A percentile compares a stretch with the other conserved stretches of the same genome.
Evolutionary conservation across 2,888 invertebrate species (phyloP).

Genomic region (Lypha dubia): DNA sequence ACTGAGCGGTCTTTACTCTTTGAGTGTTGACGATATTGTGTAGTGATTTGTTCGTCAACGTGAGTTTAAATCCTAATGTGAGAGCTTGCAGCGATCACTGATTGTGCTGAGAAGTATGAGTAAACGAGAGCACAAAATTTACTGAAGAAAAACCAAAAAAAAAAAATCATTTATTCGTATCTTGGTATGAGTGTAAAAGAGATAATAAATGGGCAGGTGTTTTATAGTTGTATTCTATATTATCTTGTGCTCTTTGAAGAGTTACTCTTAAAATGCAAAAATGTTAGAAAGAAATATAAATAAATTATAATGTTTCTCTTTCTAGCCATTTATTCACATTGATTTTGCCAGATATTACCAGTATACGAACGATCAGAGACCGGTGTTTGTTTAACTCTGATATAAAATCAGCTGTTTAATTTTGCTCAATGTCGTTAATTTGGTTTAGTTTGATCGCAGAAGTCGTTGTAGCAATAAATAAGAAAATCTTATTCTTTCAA

Average conservation of each 20-base stretch:
- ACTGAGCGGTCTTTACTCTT: constrained; percentile 78
- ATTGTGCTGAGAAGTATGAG: constrained; percentile 65
- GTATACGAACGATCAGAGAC: constrained; percentile 50
- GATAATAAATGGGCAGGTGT: constrained; percentile 68
- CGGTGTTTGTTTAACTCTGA: constrained; percentile 54
- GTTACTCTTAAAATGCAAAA: constrained; percentile 55
- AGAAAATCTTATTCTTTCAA: background rate
- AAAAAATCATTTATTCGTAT: constrained; percentile 26
- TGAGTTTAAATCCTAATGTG: constrained; percentile 81
- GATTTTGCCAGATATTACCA: background rate
- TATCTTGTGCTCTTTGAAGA: constrained; percentile 10
- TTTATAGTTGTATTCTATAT: constrained; percentile 23
- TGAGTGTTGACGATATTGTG: constrained; percentile 83
- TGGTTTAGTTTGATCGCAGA: constrained; percentile 23
- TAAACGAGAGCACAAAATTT: constrained; percentile 62
- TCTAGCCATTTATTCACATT: constrained; percentile 22
- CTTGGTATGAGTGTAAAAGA: constrained; percentile 61
- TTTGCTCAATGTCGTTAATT: constrained; percentile 10
- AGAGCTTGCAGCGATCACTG: constrained; percentile 39
- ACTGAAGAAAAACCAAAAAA: too few species aligned
- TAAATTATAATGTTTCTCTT: constrained; percentile 54
- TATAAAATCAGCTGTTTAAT: constrained; percentile 64
- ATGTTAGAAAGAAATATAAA: constrained; percentile 49
- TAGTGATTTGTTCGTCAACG: constrained; percentile 82
- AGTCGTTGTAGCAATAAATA: constrained; percentile 40